phyloP scores from a whole-genome alignment of 2,888 invertebrate species.

The Watsonalla cultraria region DNA sequence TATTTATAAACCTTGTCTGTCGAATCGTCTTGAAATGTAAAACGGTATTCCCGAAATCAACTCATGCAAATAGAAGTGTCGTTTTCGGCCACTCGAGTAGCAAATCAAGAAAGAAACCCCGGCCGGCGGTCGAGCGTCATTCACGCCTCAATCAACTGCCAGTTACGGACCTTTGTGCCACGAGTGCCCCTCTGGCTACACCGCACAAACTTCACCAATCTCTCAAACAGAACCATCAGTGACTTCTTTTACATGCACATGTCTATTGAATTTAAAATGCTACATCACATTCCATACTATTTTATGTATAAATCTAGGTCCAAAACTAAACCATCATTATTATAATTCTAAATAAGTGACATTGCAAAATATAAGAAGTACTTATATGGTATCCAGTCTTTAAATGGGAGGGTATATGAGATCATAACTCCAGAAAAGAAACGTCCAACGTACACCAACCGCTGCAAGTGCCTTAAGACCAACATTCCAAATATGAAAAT shows the following conservation, averaged over 20 bases:
- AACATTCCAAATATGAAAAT: conserved; percentile 76
- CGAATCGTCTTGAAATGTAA: conserved; percentile 38
- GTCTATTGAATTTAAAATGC: conserved; percentile 8
- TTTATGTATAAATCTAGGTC: too few species aligned
- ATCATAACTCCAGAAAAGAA: conserved; percentile 38
- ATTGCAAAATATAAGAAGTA: too few species aligned
- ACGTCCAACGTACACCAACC: conserved; percentile 45
- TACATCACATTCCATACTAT: too few species aligned
- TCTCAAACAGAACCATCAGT: conserved; percentile 25
- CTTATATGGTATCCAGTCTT: neutral
- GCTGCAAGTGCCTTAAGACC: conserved; percentile 58
- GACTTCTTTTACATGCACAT: conserved; percentile 19
- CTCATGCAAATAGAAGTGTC: conserved; percentile 75
- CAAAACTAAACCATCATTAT: too few species aligned
- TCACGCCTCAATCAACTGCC: conserved; percentile 76
- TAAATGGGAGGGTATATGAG: conserved; percentile 5
- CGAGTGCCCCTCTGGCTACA: conserved; percentile 48
- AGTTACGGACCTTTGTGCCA: conserved; percentile 64
- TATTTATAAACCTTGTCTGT: conserved; percentile 21
- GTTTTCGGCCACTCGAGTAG: conserved; percentile 72
- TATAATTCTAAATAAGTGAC: too few species aligned
- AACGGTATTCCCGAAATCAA: conserved; percentile 55
- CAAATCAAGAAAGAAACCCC: conserved; percentile 76
- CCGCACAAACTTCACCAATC: conserved; percentile 49
- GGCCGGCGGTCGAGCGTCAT: conserved; percentile 65